Base-by-base conservation (phyloP, 64 coral and sea anemone species). In the Pocillopora verrucosa region DNA sequence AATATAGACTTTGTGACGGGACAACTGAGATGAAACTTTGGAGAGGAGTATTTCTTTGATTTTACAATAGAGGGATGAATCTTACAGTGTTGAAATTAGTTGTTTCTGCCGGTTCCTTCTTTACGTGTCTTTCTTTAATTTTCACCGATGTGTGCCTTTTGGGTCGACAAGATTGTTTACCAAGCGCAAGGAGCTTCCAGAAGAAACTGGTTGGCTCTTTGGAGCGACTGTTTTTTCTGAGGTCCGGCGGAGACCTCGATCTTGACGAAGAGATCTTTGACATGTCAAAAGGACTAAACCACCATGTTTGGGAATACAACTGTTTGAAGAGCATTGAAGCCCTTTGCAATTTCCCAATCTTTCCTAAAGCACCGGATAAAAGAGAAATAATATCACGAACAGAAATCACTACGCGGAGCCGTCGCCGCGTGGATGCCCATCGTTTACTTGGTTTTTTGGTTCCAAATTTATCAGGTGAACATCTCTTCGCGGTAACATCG, bases 271-370 rank as follows among this genome's bases (percentile, higher is more conserved):
- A 84, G 11, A 63, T 84, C 14, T 19, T 22, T 20, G 35, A 35
- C 17, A 51, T 24, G 12, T 35, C 62, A 19, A 56, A 3, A 14
- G 81, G 81, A 69, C 22, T 84, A 45, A 84, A 69, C 13, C 81
- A 84, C 63, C 81, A 84, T 51, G 35, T 69, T 41, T 84, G 81
- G 81, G 22, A 56, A 84, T 51, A 69, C 25, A 84, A 67, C 63
- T 84, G 81, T 36, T 19, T 70, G 34, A 37, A n/a, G 22, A 84
- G 35, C n/a, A 68, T 69, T 38, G 81, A 84, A 56, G 68, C 6
- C 17, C 62, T 84, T 45, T 84, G 81, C 17, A 84, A 69, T 69
- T 84, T 84, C 68, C 81, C 81, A 57, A 34, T 84, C 36, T 84
- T 84, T 56, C 81, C 81, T 3, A 51, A n/a, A 16, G 81, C 81